phyloP scores from a whole-genome alignment of 2,888 invertebrate species.

The Apomyelois bistriatella region DNA sequence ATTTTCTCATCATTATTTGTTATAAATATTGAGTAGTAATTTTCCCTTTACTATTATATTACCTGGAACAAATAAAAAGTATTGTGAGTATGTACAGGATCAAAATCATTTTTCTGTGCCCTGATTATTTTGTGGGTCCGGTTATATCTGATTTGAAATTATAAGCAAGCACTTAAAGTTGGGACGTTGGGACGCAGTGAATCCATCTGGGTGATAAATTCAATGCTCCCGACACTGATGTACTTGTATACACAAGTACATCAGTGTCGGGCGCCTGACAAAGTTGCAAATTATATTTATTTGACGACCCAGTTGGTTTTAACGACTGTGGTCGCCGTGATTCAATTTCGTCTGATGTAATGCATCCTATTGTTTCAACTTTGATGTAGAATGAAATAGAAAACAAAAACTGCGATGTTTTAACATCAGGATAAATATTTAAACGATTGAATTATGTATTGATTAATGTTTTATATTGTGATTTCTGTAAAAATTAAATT shows the following conservation, averaged over 20 bases:
- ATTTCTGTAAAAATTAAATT: too few relatives aligned
- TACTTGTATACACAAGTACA: conserved; percentile 6
- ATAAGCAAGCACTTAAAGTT: conserved; percentile 50
- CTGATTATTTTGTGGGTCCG: conserved; percentile 7
- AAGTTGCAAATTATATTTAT: conserved; percentile 13
- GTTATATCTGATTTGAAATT: conserved; percentile 62
- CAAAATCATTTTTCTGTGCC: not conserved
- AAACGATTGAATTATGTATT: too few relatives aligned
- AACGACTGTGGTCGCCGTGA: conserved; percentile 4
- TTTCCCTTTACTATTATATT: too few relatives aligned
- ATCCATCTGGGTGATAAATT: conserved; percentile 14
- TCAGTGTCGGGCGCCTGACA: too few relatives aligned
- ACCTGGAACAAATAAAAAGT: not conserved
- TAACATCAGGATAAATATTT: too few relatives aligned
- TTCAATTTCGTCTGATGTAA: conserved; percentile 3
- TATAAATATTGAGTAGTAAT: too few relatives aligned
- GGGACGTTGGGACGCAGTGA: conserved; percentile 10
- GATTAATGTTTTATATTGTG: too few relatives aligned
- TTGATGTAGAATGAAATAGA: not conserved
- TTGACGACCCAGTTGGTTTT: conserved; percentile 10
- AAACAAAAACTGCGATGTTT: too few relatives aligned
- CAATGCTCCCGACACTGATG: conserved; percentile 10
- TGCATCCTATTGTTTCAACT: not conserved
- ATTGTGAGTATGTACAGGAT: not conserved
- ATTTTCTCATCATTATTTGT: too few relatives aligned